phyloP scores from a whole-genome alignment of 2,113 vertebrate species.

The Chauna torquata region DNA sequence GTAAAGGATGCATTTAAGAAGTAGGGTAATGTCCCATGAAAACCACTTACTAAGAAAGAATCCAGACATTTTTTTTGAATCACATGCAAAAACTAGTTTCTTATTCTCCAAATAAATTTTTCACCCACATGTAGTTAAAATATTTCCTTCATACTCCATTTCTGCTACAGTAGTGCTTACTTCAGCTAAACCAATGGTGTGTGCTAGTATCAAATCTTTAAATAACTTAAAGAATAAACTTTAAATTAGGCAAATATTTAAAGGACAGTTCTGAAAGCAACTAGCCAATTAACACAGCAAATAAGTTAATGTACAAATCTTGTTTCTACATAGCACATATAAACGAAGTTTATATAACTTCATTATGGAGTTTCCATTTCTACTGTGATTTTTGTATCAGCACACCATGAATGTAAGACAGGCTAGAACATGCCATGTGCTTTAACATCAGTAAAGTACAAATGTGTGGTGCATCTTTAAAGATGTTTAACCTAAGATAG shows the following conservation, averaged over 20 bases:
- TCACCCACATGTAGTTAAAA: rapidly evolving
- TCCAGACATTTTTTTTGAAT: neutral
- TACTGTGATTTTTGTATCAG: neutral
- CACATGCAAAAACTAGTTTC: rapidly evolving
- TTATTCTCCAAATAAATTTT: rapidly evolving
- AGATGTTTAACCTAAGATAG: too few species aligned
- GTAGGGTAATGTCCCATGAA: neutral
- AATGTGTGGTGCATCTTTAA: neutral
- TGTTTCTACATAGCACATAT: neutral
- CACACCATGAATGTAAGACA: neutral
- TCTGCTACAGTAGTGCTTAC: rapidly evolving
- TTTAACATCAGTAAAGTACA: neutral
- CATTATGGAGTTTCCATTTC: rapidly evolving
- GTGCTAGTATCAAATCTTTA: neutral
- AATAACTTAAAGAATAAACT: neutral
- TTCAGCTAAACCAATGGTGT: neutral
- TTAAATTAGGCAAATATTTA: neutral
- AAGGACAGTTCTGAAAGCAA: neutral
- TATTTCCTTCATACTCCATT: neutral
- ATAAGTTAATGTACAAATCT: neutral
- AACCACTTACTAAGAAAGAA: neutral
- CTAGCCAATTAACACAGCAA: neutral
- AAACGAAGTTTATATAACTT: neutral
- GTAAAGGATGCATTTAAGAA: neutral
- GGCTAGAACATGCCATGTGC: rapidly evolving